Conservation (phyloP, 2,888 invertebrate species). For the Taphrorychus bicolor region DNA sequence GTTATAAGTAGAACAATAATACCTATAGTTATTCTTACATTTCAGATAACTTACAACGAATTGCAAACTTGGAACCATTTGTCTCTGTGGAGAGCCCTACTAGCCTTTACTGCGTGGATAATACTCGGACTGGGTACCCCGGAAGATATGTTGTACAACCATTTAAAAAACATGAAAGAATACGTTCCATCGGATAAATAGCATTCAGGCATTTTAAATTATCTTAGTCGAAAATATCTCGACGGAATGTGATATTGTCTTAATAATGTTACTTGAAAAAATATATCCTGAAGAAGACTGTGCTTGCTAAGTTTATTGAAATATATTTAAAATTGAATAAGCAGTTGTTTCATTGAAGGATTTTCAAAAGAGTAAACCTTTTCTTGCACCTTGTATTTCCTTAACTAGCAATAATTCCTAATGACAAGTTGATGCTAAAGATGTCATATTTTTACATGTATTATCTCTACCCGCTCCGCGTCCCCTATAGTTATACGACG, state of each 20-base stretch:
- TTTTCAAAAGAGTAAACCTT: no score
- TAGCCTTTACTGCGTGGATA: conserved; percentile 66
- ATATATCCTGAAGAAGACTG: conserved; percentile 29
- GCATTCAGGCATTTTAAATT: conserved; percentile 1
- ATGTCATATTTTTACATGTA: no score
- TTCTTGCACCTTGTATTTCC: no score
- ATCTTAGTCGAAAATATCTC: conserved; percentile 11
- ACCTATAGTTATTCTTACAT: no score
- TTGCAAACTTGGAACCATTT: conserved; percentile 68
- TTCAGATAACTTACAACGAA: conserved; percentile 48
- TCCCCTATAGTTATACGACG: no score
- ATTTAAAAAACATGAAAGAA: conserved; percentile 58
- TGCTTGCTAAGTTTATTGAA: not conserved
- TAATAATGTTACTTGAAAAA: not conserved
- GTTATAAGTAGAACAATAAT: no score
- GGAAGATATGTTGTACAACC: conserved; percentile 62
- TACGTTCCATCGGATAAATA: conserved; percentile 51
- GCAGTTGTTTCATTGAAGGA: no score
- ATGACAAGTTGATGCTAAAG: no score
- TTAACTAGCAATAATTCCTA: no score
- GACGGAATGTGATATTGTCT: conserved; percentile 25
- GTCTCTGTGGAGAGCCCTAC: conserved; percentile 67
- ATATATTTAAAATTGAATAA: not conserved
- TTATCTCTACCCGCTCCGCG: no score
- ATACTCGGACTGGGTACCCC: conserved; percentile 66